A percentile compares a stretch with the other conserved stretches of the same genome.
Conservation (phyloP, 1,140 invertebrate genomes). For the Drosophila bocqueti region DNA sequence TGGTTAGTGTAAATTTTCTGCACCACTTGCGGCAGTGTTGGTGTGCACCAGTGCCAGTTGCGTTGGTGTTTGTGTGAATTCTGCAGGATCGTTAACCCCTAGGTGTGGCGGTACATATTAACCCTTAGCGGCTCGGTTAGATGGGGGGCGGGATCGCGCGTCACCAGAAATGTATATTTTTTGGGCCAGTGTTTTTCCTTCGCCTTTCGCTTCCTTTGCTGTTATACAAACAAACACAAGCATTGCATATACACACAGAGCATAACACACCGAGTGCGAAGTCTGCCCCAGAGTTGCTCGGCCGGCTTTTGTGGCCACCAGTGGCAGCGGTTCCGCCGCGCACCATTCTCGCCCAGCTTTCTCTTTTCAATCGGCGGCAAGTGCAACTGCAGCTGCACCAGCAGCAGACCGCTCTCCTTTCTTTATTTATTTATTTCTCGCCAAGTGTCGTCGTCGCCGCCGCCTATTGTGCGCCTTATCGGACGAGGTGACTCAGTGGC, state of each 20-base stretch:
- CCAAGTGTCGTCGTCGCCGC: background rate
- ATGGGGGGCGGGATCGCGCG: constrained; percentile 13
- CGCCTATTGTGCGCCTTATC: constrained; percentile 33
- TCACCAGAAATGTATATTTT: background rate
- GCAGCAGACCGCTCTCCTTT: constrained; percentile 13
- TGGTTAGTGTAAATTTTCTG: constrained; percentile 27
- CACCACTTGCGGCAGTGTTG: background rate
- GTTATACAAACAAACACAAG: constrained; percentile 27
- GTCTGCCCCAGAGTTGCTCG: constrained; percentile 39
- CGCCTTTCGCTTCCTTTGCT: constrained; percentile 27
- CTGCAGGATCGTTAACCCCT: constrained; percentile 36
- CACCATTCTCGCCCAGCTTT: constrained; percentile 47
- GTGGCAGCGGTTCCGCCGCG: background rate
- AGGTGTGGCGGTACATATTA: constrained; percentile 34
- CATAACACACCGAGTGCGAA: constrained; percentile 3
- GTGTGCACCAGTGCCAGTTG: constrained; percentile 14
- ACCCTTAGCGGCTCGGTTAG: constrained; percentile 10
- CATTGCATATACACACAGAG: constrained; percentile 34
- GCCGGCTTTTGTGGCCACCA: constrained; percentile 42
- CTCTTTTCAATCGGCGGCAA: constrained; percentile 30
- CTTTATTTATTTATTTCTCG: constrained; percentile 15
- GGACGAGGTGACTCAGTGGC: constrained; percentile 35
- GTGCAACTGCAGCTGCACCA: constrained; percentile 1
- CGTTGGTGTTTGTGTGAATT: constrained; percentile 14
- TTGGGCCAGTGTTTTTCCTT: constrained; percentile 13